Conservation (phyloP, 2,888 invertebrate species). For the Drosophila infuscata region DNA sequence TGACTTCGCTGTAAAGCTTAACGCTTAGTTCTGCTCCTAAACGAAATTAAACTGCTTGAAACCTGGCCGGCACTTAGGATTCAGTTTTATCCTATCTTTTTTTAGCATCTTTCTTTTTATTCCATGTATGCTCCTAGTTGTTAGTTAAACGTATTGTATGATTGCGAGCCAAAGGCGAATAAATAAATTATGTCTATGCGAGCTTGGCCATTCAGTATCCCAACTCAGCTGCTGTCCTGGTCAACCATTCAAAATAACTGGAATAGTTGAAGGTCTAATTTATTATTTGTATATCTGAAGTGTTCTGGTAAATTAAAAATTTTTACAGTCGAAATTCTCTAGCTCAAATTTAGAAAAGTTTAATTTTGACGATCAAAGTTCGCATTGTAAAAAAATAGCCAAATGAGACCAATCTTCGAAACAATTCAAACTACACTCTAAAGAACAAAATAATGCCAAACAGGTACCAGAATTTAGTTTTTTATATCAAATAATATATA, state of each 20-base stretch:
- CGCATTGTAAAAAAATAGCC: background rate
- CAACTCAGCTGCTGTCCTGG: background rate
- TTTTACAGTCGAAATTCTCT: no score
- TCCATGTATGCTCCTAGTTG: conserved; percentile 16
- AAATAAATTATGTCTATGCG: conserved; percentile 13
- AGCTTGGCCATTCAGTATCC: background rate
- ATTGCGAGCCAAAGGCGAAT: background rate
- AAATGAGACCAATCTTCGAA: background rate
- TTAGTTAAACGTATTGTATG: conserved; percentile 11
- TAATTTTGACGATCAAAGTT: no score
- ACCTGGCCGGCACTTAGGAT: conserved; percentile 7
- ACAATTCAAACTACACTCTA: background rate
- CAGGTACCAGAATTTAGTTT: background rate
- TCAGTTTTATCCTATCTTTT: conserved; percentile 8
- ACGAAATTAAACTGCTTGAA: conserved; percentile 5
- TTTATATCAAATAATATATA: background rate
- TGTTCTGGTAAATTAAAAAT: background rate
- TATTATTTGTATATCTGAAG: background rate
- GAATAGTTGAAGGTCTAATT: background rate
- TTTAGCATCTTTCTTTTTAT: background rate
- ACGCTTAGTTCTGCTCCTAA: conserved; percentile 70
- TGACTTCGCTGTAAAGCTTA: conserved; percentile 90
- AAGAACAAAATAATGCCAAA: background rate
- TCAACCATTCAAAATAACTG: background rate
- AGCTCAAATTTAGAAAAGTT: no score